Evolutionary conservation across 2,113 vertebrate genomes (phyloP), one percentile per base, ranked within the genome.

Genomic region (Myiopsitta monachus): DNA sequence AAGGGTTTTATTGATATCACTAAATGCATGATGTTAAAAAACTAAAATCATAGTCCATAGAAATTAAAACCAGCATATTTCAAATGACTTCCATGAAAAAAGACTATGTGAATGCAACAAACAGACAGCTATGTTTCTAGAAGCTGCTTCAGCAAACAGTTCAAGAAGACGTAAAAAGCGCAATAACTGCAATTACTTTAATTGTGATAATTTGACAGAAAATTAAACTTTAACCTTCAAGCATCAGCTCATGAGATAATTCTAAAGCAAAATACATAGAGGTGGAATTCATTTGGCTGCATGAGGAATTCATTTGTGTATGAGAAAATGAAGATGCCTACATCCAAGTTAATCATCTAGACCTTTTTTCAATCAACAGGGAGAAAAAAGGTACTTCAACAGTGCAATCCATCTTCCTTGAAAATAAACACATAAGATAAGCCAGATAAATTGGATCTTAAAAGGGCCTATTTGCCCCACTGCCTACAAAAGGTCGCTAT

Each of bases 211-310:
- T 55, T 91, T 88, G 73, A 82, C 23, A 89, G 46, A 64, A 93
- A 96, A 92, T 64, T 83, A 92, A 94, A 81, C 94, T 89, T 93
- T 95, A 94, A 86, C 88, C 90, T 80, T 95, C 66, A 94, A 95
- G 63, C 74, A 90, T 91, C 74, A 94, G 41, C 76, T 93, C 28
- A 73, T 96, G 94, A 97, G 78, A 31, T 95, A 90, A 94, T 92
- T 96, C 70, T 44, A 93, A 97, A 97, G 86, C 87, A 97, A 96
- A 97, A 97, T 80, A 75, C 66, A 85, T n/a, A 69, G 44, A 90
- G 5, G 4, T 80, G 11, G 59, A 93, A 77, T 44, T 55, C 61
- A 69, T 79, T 61, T 90, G 62, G 76, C 44, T 44, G 3, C 24
- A 59, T 36, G 57, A 59, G 22, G n/a, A 59, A 36, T 36, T 59